phyloP scores from a whole-genome alignment of 2,113 vertebrate species.

The Mustelus asterias region DNA sequence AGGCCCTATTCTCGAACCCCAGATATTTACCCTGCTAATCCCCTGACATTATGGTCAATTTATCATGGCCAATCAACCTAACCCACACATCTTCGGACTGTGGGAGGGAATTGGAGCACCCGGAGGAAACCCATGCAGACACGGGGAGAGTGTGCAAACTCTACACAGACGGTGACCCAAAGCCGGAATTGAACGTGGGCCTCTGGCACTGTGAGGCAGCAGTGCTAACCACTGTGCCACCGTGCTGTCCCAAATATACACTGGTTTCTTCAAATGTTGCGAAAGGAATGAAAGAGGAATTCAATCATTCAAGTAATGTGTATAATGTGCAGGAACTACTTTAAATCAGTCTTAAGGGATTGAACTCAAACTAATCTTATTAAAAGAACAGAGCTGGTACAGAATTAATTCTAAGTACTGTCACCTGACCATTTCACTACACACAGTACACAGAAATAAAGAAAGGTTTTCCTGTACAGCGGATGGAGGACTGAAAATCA shows the following conservation, averaged over 20 bases:
- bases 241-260: background rate
- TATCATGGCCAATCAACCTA: too few species aligned
- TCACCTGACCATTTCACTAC: background rate
- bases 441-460: background rate
- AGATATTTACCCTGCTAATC: too few species aligned
- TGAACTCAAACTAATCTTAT: background rate
- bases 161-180: too few species aligned
- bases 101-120: too few species aligned
- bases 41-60: too few species aligned
- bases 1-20: too few species aligned
- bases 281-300: conserved; percentile 1
- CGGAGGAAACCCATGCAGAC: too few species aligned
- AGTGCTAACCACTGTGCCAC: too few species aligned
- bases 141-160: too few species aligned
- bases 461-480: background rate
- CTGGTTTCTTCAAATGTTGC: background rate
- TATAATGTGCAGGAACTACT: background rate
- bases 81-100: too few species aligned
- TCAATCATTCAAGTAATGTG: background rate
- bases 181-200: too few species aligned
- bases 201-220: too few species aligned
- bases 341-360: background rate
- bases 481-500: background rate
- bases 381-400: background rate
- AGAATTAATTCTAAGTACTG: background rate